Percentiles rank a stretch among this genome's conserved stretches.
These are phyloP conservation scores for Gymnocephalus cernua DNA, from an alignment of 2,113 vertebrate genomes.

Conservation along the genomic window DNA sequence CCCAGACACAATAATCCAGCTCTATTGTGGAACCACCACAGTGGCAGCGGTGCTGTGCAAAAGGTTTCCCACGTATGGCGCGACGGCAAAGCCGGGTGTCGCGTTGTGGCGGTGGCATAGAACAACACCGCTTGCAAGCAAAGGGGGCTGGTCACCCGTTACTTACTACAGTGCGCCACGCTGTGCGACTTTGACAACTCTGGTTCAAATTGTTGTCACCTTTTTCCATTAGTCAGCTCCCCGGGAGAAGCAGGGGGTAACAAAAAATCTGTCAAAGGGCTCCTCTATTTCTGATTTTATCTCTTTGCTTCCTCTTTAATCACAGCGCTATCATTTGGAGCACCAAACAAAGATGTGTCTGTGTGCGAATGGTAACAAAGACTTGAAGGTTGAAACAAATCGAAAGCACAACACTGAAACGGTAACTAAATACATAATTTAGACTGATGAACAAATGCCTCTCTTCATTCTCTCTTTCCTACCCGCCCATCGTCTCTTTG, in stretches of 20 bases:
- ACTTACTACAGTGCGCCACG: conserved; percentile 17
- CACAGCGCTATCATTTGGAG: background rate
- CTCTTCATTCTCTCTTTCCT: conserved; percentile 3
- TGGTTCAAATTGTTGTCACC: conserved; percentile 50
- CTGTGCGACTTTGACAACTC: conserved; percentile 47
- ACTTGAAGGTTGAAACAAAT: background rate
- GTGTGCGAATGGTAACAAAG: background rate
- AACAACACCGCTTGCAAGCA: conserved; percentile 13
- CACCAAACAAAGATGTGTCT: conserved; percentile 1
- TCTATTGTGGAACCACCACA: conserved; percentile 62
- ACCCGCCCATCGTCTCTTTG: conserved; percentile 14
- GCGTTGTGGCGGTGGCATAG: conserved; percentile 15
- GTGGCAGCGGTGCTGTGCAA: conserved; percentile 56
- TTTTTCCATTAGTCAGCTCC: conserved; percentile 52
- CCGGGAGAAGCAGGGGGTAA: background rate
- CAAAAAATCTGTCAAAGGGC: conserved; percentile 6
- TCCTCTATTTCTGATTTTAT: conserved; percentile 10
- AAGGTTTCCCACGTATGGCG: conserved; percentile 72
- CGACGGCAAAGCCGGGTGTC: conserved; percentile 57
- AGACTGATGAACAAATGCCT: conserved; percentile 21
- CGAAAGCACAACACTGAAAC: background rate
- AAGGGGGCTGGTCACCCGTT: conserved; percentile 28
- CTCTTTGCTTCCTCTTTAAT: conserved; percentile 26
- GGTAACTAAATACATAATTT: conserved; percentile 7
- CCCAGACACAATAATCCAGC: conserved; percentile 78